Evolutionary conservation across 2,797 vertebrate species (phyloP).

Genomic region (Urosaurus nigricauda): DNA sequence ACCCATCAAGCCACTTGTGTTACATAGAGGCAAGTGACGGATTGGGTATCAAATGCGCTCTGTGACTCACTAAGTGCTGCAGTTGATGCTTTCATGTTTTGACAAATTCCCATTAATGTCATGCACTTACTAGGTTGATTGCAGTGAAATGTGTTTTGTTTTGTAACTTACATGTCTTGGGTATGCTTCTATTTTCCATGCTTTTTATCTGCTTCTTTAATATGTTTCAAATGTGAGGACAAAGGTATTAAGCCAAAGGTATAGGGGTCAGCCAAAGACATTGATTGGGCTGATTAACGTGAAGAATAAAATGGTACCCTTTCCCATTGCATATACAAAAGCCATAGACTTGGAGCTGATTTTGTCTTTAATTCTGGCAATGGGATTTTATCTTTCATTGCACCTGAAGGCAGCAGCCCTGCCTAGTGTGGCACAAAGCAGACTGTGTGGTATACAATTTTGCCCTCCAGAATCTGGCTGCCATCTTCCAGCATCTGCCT

Average conservation of each 20-base stretch:
- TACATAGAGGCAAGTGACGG: not conserved
- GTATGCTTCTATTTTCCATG: not conserved
- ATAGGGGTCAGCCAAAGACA: too few relatives aligned
- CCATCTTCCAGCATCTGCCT: too few relatives aligned
- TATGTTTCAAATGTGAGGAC: not conserved
- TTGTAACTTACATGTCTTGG: not conserved
- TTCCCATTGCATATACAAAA: not conserved
- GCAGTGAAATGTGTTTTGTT: not conserved
- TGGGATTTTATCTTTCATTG: too few relatives aligned
- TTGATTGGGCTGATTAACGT: too few relatives aligned
- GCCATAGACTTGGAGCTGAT: not conserved
- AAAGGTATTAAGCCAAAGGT: not conserved
- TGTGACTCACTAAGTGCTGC: not conserved
- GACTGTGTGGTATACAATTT: too few relatives aligned
- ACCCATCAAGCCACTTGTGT: not conserved
- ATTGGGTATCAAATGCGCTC: not conserved
- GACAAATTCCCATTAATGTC: not conserved
- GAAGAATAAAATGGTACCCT: not conserved
- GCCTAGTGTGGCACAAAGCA: too few relatives aligned
- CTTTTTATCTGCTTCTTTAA: not conserved
- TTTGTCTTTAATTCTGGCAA: not conserved
- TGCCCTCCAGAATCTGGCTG: too few relatives aligned
- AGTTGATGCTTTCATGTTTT: not conserved
- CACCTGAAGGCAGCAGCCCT: too few relatives aligned
- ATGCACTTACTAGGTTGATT: not conserved